These are phyloP conservation scores for Crocuta crocuta DNA, from an alignment of 2,113 vertebrate genomes.

Conservation along the genomic window DNA sequence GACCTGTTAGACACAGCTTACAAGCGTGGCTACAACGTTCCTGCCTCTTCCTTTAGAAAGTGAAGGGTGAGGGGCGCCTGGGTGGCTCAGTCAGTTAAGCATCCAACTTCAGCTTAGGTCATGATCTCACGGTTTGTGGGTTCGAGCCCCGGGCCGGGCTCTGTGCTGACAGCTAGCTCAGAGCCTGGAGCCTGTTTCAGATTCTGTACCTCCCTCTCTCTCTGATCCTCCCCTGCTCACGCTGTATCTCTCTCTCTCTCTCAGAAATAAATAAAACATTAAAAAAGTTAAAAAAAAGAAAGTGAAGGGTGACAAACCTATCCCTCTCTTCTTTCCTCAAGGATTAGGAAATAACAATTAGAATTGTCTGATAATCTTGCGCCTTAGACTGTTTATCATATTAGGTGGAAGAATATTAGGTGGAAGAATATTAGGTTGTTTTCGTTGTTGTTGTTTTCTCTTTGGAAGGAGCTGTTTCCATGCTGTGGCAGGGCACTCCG, in stretches of 20 bases:
- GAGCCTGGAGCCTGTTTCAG: too few species aligned
- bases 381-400: background rate
- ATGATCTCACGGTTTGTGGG: too few species aligned
- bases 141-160: too few species aligned
- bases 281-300: background rate
- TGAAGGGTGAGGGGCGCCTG: background rate
- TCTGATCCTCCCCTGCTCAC: too few species aligned
- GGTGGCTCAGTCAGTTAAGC: too few species aligned
- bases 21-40: fast-evolving
- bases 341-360: background rate
- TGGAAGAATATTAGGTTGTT: background rate
- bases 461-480: conserved; percentile 12
- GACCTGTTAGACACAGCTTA: background rate
- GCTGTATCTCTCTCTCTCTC: too few species aligned
- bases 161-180: too few species aligned
- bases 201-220: too few species aligned
- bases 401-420: too few species aligned
- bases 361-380: background rate
- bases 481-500: conserved; percentile 25
- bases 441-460: background rate
- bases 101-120: too few species aligned
- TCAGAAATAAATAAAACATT: too few species aligned
- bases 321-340: background rate
- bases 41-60: background rate
- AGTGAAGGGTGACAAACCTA: background rate